Evolutionary conservation across 2,888 invertebrate species (phyloP).

Genomic region (Netelia fuscicornis): DNA sequence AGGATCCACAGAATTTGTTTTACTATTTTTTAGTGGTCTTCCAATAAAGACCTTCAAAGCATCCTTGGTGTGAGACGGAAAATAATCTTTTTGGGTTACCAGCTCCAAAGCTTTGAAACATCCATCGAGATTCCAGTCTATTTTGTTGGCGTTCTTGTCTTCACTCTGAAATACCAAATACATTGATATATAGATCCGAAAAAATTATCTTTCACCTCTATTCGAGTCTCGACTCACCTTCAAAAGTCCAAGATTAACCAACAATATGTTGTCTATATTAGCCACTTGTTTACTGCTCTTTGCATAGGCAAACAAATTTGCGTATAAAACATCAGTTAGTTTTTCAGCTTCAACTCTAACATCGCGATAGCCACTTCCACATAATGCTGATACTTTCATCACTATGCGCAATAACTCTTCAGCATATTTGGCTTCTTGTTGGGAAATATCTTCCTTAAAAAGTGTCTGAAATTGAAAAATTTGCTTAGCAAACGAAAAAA

Average conservation of each 20-base stretch:
- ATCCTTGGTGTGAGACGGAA: conserved; percentile 85
- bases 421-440: conserved; percentile 73
- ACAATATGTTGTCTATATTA: conserved; percentile 88
- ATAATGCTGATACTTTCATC: conserved; percentile 87
- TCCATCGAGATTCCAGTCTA: conserved; percentile 88
- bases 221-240: conserved; percentile 86
- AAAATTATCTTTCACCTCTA: not conserved
- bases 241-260: conserved; percentile 89
- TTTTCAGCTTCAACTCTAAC: conserved; percentile 84
- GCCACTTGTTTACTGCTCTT: conserved; percentile 85
- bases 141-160: conserved; percentile 87
- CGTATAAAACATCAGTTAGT: conserved; percentile 86
- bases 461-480: conserved; percentile 72
- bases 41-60: conserved; percentile 86
- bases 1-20: conserved; percentile 77
- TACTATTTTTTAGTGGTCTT: conserved; percentile 81
- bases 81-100: conserved; percentile 86
- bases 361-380: conserved; percentile 86
- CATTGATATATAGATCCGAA: conserved; percentile 3
- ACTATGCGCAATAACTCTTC: conserved; percentile 84
- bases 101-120: conserved; percentile 87
- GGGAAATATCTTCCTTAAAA: conserved; percentile 66
- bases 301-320: conserved; percentile 86
- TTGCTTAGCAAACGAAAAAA: not conserved
- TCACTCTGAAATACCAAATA: conserved; percentile 86